These are phyloP conservation scores for Anoplius nigerrimus DNA, from an alignment of 2,888 invertebrate genomes.

Conservation along the genomic window DNA sequence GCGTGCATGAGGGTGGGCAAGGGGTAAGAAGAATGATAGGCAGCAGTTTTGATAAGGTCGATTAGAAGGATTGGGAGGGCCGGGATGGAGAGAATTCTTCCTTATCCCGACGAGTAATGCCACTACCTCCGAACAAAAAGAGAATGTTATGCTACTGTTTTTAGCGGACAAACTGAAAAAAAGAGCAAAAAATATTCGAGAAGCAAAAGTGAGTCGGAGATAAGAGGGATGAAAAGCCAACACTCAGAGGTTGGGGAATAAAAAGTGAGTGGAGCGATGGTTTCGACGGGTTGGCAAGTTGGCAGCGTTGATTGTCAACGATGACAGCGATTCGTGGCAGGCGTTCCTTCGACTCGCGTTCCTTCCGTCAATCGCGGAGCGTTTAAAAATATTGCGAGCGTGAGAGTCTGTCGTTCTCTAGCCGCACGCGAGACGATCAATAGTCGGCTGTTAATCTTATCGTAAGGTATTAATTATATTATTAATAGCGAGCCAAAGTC, in stretches of 20 bases:
- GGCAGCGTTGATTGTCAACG: no score
- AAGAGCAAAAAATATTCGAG: constrained; percentile 17
- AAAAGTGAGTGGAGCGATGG: no score
- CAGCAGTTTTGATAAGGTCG: constrained; percentile 5
- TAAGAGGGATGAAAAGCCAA: no score
- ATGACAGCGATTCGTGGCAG: no score
- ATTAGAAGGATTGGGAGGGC: constrained; percentile 1
- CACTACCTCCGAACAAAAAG: constrained; percentile 44
- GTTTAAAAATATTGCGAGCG: not conserved
- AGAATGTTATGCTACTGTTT: constrained; percentile 18
- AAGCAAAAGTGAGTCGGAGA: not conserved
- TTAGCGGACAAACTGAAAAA: constrained; percentile 19
- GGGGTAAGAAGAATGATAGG: constrained; percentile 3
- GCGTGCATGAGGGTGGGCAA: not conserved
- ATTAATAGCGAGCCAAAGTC: constrained; percentile 57
- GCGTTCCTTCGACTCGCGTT: no score
- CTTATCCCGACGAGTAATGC: constrained; percentile 41
- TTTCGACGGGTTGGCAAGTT: no score
- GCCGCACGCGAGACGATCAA: constrained; percentile 24
- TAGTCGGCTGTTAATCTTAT: constrained; percentile 46
- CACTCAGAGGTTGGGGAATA: no score
- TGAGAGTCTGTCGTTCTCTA: constrained; percentile 9
- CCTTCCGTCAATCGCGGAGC: constrained; percentile 15
- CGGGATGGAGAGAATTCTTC: constrained; percentile 27
- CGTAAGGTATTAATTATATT: constrained; percentile 48